Evolutionary conservation across 1,140 invertebrate genomes (phyloP).

Genomic region (Polyergus mexicanus): DNA sequence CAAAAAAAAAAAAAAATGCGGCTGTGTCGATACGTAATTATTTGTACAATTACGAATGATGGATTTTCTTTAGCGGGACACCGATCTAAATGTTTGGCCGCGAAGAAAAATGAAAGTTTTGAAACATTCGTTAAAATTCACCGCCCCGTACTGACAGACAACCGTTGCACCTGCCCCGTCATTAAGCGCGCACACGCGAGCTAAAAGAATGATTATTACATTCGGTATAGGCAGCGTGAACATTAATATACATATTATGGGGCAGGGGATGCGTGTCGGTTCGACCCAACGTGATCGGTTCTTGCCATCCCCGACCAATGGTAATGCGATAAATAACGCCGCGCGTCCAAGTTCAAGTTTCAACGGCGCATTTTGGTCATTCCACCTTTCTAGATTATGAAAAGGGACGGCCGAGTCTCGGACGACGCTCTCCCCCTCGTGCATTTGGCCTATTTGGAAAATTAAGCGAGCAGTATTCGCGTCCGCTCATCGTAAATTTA

Average conservation of each 20-base stretch:
- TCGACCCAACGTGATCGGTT: slow-evolving; percentile 26
- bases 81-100: not conserved
- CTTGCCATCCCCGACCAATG: slow-evolving; percentile 1
- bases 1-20: not conserved
- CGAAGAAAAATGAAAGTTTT: slow-evolving; percentile 11
- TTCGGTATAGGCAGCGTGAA: slow-evolving; percentile 44
- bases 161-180: slow-evolving; percentile 54
- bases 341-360: slow-evolving; percentile 6
- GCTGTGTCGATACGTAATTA: not conserved
- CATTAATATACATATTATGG: slow-evolving; percentile 61
- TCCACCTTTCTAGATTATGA: slow-evolving; percentile 12
- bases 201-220: slow-evolving; percentile 57
- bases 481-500: not conserved
- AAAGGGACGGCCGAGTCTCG: not conserved
- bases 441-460: not conserved
- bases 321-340: slow-evolving; percentile 42
- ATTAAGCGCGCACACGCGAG: slow-evolving; percentile 48
- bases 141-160: slow-evolving; percentile 10
- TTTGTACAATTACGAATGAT: slow-evolving; percentile 1
- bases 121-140: slow-evolving; percentile 46
- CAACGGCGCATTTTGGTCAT: slow-evolving; percentile 41
- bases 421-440: not conserved
- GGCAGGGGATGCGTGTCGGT: slow-evolving; percentile 22
- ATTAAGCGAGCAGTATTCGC: not conserved
- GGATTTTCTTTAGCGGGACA: not conserved